These are phyloP conservation scores for Bombyx huttoni DNA, from an alignment of 2,888 invertebrate species.

Conservation along the genomic window DNA sequence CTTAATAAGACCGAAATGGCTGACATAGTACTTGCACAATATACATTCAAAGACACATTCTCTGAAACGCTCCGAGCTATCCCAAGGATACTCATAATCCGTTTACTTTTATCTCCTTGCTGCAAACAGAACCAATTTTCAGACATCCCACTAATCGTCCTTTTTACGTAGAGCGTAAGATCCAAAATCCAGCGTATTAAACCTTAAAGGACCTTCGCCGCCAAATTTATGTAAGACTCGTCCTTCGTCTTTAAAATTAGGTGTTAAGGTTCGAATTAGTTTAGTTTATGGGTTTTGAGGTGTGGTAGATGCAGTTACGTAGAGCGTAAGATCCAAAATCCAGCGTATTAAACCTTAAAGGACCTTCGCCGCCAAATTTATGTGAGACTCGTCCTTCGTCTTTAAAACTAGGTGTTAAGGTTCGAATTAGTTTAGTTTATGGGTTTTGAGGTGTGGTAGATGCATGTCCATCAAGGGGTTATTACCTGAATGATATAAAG, in stretches of 20 bases:
- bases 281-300: constrained; percentile 2
- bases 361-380: background rate
- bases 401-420: background rate
- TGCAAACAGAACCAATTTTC: constrained; percentile 29
- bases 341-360: background rate
- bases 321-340: constrained; percentile 15
- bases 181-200: constrained; percentile 6
- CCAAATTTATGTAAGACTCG: background rate
- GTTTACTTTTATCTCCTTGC: constrained; percentile 65
- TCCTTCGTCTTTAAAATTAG: background rate
- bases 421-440: constrained; percentile 4
- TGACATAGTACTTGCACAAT: background rate
- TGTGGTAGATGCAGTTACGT: constrained; percentile 8
- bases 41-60: background rate
- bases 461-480: constrained; percentile 61
- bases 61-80: background rate
- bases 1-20: constrained; percentile 5
- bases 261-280: constrained; percentile 6
- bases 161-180: constrained; percentile 13
- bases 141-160: constrained; percentile 4
- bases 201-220: background rate
- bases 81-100: constrained; percentile 47
- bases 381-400: background rate
- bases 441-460: constrained; percentile 4
- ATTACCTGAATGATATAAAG: constrained; percentile 68